These are phyloP conservation scores for Urocolius indicus DNA, from an alignment of 2,113 vertebrate genomes.

Conservation along the genomic window DNA sequence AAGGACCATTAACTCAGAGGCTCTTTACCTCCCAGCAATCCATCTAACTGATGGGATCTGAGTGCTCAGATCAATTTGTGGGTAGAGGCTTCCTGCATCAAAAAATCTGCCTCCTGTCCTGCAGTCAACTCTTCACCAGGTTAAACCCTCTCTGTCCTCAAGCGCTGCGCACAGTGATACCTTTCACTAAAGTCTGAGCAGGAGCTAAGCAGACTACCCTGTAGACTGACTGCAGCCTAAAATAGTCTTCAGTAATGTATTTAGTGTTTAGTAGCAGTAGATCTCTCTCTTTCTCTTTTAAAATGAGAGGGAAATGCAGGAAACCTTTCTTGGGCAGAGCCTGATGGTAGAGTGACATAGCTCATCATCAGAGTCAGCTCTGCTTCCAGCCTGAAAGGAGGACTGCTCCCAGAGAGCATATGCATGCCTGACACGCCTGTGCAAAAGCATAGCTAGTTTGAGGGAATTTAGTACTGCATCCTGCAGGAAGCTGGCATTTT, in stretches of 20 bases:
- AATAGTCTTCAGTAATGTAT: not conserved
- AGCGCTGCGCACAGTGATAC: not conserved
- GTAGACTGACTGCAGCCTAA: not conserved
- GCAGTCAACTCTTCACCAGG: not conserved
- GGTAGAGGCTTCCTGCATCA: not conserved
- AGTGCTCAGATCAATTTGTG: not conserved
- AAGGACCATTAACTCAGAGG: not conserved
- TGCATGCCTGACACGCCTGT: rapidly evolving
- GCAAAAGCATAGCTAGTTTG: not conserved
- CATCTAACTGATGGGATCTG: not conserved
- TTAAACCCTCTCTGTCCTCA: not conserved
- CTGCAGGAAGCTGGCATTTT: not conserved
- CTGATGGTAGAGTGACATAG: not conserved
- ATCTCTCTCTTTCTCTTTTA: not conserved
- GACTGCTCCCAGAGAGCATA: not conserved
- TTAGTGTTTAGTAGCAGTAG: not conserved
- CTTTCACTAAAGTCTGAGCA: not conserved
- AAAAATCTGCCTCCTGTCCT: not conserved
- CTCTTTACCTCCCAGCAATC: not conserved
- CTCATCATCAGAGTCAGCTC: not conserved
- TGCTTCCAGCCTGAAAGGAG: not conserved
- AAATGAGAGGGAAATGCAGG: not conserved
- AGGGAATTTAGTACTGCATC: not conserved
- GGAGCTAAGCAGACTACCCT: not conserved
- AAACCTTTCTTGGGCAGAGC: not conserved